Conservation (phyloP, 2,113 vertebrate genomes). For the Dipodomys spectabilis region DNA sequence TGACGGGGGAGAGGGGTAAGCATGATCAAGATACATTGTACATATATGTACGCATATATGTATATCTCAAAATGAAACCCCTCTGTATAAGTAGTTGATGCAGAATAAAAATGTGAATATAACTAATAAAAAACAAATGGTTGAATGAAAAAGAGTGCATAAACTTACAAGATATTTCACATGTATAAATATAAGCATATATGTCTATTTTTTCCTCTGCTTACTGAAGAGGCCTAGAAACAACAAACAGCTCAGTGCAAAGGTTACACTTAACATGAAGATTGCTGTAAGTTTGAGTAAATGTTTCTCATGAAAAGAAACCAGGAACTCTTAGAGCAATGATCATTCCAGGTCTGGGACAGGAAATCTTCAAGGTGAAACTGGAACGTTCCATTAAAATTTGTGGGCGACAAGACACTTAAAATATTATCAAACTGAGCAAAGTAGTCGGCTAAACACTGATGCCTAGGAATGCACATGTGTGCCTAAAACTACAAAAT, state of each 20-base stretch:
- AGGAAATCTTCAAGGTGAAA: conserved; percentile 11
- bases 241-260: neutral
- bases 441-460: neutral
- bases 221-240: neutral
- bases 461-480: neutral
- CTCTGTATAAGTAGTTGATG: no score
- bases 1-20: no score
- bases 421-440: neutral
- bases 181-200: neutral
- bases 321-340: neutral
- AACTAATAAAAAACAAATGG: no score
- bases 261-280: neutral
- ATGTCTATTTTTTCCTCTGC: neutral
- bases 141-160: neutral
- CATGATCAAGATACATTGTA: no score
- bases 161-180: neutral
- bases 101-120: no score
- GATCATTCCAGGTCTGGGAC: neutral
- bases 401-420: neutral
- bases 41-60: no score
- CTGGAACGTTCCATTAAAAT: neutral
- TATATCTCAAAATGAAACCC: no score
- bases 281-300: neutral
- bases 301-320: neutral
- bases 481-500: neutral